Evolutionary conservation across 2,888 invertebrate species (phyloP).

Genomic region (Mythimna pallens): DNA sequence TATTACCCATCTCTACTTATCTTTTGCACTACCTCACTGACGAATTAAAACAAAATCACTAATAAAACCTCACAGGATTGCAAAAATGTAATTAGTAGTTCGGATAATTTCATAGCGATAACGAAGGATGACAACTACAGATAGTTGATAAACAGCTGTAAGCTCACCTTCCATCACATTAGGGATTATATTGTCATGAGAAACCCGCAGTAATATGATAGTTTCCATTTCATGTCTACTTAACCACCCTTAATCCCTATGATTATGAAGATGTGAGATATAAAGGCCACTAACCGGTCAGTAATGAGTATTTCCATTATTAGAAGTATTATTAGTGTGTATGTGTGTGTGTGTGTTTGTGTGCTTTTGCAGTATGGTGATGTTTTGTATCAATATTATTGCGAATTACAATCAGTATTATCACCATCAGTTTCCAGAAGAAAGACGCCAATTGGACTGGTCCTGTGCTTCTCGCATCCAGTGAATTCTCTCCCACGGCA

Average conservation of each 20-base stretch:
- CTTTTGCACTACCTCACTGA: too few relatives aligned
- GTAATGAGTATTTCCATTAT: not conserved
- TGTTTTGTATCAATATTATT: too few relatives aligned
- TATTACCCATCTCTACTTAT: too few relatives aligned
- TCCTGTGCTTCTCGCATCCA: too few relatives aligned
- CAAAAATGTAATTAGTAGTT: not conserved
- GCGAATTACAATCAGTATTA: too few relatives aligned
- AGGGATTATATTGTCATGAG: slow-evolving; percentile 21
- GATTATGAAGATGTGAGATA: slow-evolving; percentile 14
- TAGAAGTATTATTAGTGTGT: not conserved
- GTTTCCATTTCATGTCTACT: slow-evolving; percentile 2
- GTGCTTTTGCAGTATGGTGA: too few relatives aligned
- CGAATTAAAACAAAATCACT: too few relatives aligned
- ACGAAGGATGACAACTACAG: not conserved
- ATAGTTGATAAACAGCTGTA: not conserved
- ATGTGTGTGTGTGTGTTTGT: too few relatives aligned
- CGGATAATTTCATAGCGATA: not conserved
- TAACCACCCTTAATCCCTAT: slow-evolving; percentile 1
- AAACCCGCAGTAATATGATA: slow-evolving; percentile 19
- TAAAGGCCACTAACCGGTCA: not conserved
- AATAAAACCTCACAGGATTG: not conserved
- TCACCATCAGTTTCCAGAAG: too few relatives aligned
- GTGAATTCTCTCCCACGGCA: too few relatives aligned
- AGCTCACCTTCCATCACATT: slow-evolving; percentile 26
- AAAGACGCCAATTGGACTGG: too few relatives aligned